These are phyloP conservation scores for Pogonocichla stellata DNA, from an alignment of 2,113 vertebrate species.

Conservation along the genomic window DNA sequence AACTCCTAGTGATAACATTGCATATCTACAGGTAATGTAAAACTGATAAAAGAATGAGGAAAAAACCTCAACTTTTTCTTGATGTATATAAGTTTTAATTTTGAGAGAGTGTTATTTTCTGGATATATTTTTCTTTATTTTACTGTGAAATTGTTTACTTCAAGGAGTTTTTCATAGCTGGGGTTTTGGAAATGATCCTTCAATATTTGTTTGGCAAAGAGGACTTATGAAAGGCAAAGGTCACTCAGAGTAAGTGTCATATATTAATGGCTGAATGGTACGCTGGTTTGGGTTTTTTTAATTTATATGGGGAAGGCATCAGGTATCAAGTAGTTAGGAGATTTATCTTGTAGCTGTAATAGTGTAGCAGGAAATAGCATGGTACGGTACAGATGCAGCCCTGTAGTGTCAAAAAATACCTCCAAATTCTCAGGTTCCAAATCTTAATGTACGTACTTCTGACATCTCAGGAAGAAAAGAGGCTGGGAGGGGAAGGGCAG, in stretches of 20 bases:
- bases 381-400: slow-evolving; percentile 11
- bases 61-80: background rate
- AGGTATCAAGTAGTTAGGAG: slow-evolving; percentile 20
- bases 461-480: slow-evolving; percentile 52
- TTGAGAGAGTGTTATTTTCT: slow-evolving; percentile 26
- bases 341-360: background rate
- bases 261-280: background rate
- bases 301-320: slow-evolving; percentile 22
- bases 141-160: slow-evolving; percentile 19
- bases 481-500: background rate
- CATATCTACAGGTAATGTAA: background rate
- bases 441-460: background rate
- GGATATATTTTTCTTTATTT: slow-evolving; percentile 30
- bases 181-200: background rate
- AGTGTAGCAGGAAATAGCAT: background rate
- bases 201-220: background rate
- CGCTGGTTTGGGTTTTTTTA: background rate
- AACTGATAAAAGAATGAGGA: background rate
- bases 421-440: slow-evolving; percentile 55
- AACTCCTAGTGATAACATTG: background rate
- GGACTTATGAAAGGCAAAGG: background rate
- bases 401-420: slow-evolving; percentile 29
- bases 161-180: background rate
- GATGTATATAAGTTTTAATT: slow-evolving; percentile 29
- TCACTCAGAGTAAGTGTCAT: background rate